Evolutionary conservation across 2,888 invertebrate genomes (phyloP).

Genomic region (Drosophila siamana): DNA sequence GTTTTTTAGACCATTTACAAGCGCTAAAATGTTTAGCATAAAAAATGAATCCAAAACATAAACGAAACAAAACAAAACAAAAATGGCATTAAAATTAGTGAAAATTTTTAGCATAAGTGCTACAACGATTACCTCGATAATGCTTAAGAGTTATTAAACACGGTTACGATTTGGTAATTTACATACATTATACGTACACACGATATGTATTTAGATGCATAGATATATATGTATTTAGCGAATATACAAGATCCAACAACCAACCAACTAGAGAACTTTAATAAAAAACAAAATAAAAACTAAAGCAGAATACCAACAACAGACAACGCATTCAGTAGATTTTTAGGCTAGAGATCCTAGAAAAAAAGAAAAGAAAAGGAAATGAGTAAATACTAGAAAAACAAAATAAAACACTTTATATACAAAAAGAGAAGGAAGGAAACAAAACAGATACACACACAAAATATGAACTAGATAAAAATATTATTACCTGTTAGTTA

Average conservation of each 20-base stretch:
- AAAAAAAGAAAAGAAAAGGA: not conserved
- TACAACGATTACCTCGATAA: conserved; percentile 84
- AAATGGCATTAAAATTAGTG: conserved; percentile 71
- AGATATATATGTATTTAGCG: conserved; percentile 50
- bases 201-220: conserved; percentile 40
- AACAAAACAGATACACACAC: conserved; percentile 26
- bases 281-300: conserved; percentile 7
- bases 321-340: conserved; percentile 47
- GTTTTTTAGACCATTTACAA: conserved; percentile 76
- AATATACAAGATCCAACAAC: conserved; percentile 55
- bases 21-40: conserved; percentile 58
- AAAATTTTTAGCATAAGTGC: conserved; percentile 82
- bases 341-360: conserved; percentile 39
- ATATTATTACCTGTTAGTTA: conserved; percentile 75
- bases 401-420: conserved; percentile 27
- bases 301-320: conserved; percentile 48
- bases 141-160: conserved; percentile 73
- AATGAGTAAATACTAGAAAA: conserved; percentile 13
- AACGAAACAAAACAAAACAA: conserved; percentile 25
- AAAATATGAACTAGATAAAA: conserved; percentile 61
- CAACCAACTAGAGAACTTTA: conserved; percentile 52
- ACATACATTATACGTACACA: conserved; percentile 58
- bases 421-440: conserved; percentile 25
- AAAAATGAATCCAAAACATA: conserved; percentile 45
- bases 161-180: conserved; percentile 73